Evolutionary conservation across 2,113 vertebrate species (phyloP).

Genomic region (Mandrillus leucophaeus): DNA sequence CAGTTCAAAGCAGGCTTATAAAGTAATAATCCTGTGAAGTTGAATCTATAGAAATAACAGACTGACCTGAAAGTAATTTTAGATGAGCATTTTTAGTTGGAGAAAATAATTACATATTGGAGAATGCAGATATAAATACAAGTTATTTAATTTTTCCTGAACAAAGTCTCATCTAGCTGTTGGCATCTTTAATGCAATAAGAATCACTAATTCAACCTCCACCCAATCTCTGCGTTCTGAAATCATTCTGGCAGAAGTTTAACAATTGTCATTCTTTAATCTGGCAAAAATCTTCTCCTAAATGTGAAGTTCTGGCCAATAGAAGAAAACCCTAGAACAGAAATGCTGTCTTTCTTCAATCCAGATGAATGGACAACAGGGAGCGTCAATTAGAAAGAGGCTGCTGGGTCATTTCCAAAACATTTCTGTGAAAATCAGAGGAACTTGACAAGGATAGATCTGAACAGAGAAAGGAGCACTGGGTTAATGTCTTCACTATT

Average conservation of each 20-base stretch:
- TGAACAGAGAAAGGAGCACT: not conserved
- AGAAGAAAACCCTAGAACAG: constrained; percentile 52
- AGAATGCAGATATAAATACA: constrained; percentile 20
- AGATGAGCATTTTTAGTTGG: constrained; percentile 24
- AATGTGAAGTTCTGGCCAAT: constrained; percentile 44
- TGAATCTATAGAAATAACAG: constrained; percentile 52
- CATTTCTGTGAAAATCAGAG: not conserved
- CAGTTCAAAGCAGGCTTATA: constrained; percentile 56
- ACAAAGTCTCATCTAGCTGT: constrained; percentile 14
- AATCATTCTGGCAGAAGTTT: constrained; percentile 26
- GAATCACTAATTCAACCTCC: not conserved
- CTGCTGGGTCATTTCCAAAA: not conserved
- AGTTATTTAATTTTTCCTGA: not conserved
- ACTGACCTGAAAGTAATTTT: constrained; percentile 53
- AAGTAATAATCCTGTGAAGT: constrained; percentile 36
- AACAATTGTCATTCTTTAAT: constrained; percentile 30
- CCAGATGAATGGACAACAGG: not conserved
- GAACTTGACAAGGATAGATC: not conserved
- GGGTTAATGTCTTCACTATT: not conserved
- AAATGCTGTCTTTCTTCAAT: not conserved
- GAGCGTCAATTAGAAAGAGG: constrained; percentile 14
- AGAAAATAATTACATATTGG: constrained; percentile 38
- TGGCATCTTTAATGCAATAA: constrained; percentile 10
- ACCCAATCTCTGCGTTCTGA: not conserved
- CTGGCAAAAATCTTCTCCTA: constrained; percentile 46